phyloP scores from a whole-genome alignment of 2,797 vertebrate genomes.

The Molossus alvarezi region DNA sequence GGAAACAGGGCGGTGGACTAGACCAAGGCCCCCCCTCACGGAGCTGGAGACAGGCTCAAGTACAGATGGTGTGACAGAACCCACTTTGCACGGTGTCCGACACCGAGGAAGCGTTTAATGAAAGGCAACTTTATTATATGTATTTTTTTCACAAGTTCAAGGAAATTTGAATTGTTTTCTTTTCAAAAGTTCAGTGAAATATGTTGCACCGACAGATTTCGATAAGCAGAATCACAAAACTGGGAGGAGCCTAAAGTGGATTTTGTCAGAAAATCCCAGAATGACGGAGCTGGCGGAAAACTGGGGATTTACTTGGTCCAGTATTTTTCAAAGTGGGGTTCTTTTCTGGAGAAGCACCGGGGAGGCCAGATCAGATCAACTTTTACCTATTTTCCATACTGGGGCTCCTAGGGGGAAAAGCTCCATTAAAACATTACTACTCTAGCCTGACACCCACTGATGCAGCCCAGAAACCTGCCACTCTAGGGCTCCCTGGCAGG shows the following conservation, averaged over 20 bases:
- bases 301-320: background rate
- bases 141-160: constrained; percentile 6
- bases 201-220: background rate
- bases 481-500: background rate
- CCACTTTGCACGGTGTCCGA: background rate
- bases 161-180: constrained; percentile 46
- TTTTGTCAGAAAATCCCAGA: constrained; percentile 46
- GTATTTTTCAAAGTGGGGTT: constrained; percentile 24
- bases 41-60: background rate
- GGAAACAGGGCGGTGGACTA: background rate
- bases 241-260: background rate
- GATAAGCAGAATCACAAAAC: background rate
- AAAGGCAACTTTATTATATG: background rate
- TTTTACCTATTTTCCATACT: background rate
- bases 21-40: background rate
- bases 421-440: background rate
- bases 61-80: background rate
- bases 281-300: background rate
- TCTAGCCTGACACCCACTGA: background rate
- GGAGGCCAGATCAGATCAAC: background rate
- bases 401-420: background rate
- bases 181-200: constrained; percentile 58
- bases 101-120: background rate
- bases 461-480: background rate
- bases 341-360: background rate